These are phyloP conservation scores for Ennomos fuscantarius DNA, from an alignment of 2,888 invertebrate species.

Conservation along the genomic window DNA sequence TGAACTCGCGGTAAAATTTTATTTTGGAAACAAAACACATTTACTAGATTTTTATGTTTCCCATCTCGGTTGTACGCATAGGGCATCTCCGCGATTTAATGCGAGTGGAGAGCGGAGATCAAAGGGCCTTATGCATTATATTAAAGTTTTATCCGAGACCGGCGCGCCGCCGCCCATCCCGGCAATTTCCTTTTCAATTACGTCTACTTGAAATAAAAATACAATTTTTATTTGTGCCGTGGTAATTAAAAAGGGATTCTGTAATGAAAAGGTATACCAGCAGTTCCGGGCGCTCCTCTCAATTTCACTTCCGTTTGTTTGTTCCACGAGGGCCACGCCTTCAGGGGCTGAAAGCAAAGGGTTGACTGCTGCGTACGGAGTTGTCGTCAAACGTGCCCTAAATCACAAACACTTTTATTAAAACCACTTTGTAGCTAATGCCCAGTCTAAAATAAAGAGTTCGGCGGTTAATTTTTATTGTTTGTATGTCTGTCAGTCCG, in stretches of 20 bases:
- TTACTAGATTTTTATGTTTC: constrained; percentile 41
- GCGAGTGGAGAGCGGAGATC: constrained; percentile 78
- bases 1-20: constrained; percentile 41
- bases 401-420: constrained; percentile 56
- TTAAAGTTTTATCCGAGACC: constrained; percentile 82
- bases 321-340: constrained; percentile 75
- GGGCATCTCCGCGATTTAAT: constrained; percentile 73
- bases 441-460: background rate
- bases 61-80: constrained; percentile 47
- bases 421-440: constrained; percentile 33
- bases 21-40: constrained; percentile 30
- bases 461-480: background rate
- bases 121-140: constrained; percentile 83
- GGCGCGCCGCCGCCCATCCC: constrained; percentile 68
- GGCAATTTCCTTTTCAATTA: constrained; percentile 85
- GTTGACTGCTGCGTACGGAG: constrained; percentile 59
- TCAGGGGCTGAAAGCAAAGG: constrained; percentile 70
- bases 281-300: constrained; percentile 82
- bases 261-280: constrained; percentile 84
- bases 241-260: constrained; percentile 85
- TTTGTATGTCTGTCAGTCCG: no score
- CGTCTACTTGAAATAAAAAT: constrained; percentile 84
- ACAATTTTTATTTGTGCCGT: constrained; percentile 82
- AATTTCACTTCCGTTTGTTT: constrained; percentile 84
- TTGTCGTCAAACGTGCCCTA: constrained; percentile 62